Evolutionary conservation across 2,113 vertebrate genomes (phyloP), one percentile per base, ranked within the genome.

Genomic region (Leptobrachium ailaonicum): DNA sequence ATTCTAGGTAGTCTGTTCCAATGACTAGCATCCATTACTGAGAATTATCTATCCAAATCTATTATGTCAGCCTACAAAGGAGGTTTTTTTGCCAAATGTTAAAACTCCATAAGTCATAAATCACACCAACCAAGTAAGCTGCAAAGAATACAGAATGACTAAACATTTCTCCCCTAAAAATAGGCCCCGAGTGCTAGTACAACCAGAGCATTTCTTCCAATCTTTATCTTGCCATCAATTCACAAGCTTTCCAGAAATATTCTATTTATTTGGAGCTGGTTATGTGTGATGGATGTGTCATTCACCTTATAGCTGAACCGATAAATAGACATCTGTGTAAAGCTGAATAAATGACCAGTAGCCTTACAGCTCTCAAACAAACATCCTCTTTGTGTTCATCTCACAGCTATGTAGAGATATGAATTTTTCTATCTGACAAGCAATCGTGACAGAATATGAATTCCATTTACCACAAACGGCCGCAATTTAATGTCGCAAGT

Each of bases 311-410:
- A 80, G 70, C 66, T 84, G 80, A 64, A 53, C 85, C 86, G 87
- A 90, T 90, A 88, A 89, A 83, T 72, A 87, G 75, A 68, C 77
- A 87, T 84, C 87, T 87, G 82, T 83, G 86, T 80, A 79, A 78
- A 85, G 80, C 50, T 79, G 77, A 82, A 43, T 40, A 54, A 0
- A 58, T 45, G 80, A 84, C 82, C 43, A 53, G 43, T 63, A 41
- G 64, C 14, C 67, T 47, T 11, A 10, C 20, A 53, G 45, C 53
- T 82, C 64, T 41, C 73, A 83, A 32, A 85, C 77, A 89, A 86
- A 84, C 85, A 6, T 80, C 66, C 62, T 66, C 66, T 87, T 69
- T 82, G 82, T 86, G 82, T 83, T 71, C 63, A 79, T 86, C 82
- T 84, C 62, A 83, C 78, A 84, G 83, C 77, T 0, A 2, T 62